Base-by-base conservation (phyloP, 1,140 invertebrate species). In the Hylaeus volcanicus region DNA sequence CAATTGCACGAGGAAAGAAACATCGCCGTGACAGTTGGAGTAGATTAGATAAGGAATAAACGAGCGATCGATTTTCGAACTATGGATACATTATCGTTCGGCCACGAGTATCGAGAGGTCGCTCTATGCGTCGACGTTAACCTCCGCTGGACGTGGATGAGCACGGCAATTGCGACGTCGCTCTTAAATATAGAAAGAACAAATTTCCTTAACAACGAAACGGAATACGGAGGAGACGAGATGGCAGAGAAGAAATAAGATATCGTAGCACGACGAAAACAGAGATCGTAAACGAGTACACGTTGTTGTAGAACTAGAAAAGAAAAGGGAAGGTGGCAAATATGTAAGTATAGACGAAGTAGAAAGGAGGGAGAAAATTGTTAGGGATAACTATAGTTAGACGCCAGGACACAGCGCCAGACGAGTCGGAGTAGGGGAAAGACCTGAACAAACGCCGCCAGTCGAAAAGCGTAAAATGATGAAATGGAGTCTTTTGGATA, bases 161-260 rank as follows among this genome's bases (percentile, higher is more conserved):
- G 26, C 14, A 4, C 39, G 26, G 51, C 9, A 11, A 9, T 51
- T 5, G 39, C 60, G 51, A 4, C 26, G 70, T 26, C 45, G 11
- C 26, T 58, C 37, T 41, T 68, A 80, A 74, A 80, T 66, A 74
- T 74, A 79, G 41, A 74, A 66, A 43, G 15, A 80, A 60, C 1
- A 61, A 39, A 53, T 45, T 74, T 41, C 43, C 0, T 48, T 56
- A 43, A 3, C 12, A 64, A 61, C 51, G 63, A 61, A 63, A 56
- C 55, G 37, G 14, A 6, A 37, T 2, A 37, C 5, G 51, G 3
- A 26, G 72, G 37, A 65, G 26, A 55, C 2, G 48, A 11, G 12
- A 11, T 53, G n/a, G 39, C 51, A 70, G 14, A 63, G 15, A 1
- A 12, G 37, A 43, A 51, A 37, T 26, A 61, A 11, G 53, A 68